These are phyloP conservation scores for Lepidothrix coronata DNA, from an alignment of 2,113 vertebrate genomes.

Conservation along the genomic window DNA sequence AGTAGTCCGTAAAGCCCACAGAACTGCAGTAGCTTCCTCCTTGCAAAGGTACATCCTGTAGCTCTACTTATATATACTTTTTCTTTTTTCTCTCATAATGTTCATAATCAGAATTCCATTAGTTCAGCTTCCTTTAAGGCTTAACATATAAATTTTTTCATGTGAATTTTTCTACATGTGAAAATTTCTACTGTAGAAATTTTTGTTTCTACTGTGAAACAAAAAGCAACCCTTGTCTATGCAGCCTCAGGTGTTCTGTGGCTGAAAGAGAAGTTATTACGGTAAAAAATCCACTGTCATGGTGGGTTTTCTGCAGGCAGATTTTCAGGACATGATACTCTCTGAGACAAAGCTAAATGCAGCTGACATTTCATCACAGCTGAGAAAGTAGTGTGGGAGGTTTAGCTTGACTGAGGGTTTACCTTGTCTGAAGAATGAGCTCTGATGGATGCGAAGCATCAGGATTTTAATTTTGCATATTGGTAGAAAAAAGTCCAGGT, in stretches of 20 bases:
- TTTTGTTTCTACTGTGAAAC: background rate
- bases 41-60: background rate
- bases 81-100: background rate
- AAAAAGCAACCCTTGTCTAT: background rate
- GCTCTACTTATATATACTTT: background rate
- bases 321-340: background rate
- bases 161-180: rapidly evolving
- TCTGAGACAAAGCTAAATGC: background rate
- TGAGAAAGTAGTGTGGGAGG: background rate
- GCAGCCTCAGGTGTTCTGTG: background rate
- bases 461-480: background rate
- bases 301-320: background rate
- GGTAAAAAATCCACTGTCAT: background rate
- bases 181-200: too few species aligned
- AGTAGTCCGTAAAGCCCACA: background rate
- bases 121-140: background rate
- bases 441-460: background rate
- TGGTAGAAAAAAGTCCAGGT: background rate
- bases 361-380: background rate
- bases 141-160: background rate
- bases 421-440: background rate
- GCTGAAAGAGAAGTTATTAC: background rate
- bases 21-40: background rate
- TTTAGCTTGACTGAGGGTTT: background rate
- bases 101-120: background rate